phyloP scores from a whole-genome alignment of 1,140 invertebrate genomes.

The Scaptodrosophila lebanonensis region DNA sequence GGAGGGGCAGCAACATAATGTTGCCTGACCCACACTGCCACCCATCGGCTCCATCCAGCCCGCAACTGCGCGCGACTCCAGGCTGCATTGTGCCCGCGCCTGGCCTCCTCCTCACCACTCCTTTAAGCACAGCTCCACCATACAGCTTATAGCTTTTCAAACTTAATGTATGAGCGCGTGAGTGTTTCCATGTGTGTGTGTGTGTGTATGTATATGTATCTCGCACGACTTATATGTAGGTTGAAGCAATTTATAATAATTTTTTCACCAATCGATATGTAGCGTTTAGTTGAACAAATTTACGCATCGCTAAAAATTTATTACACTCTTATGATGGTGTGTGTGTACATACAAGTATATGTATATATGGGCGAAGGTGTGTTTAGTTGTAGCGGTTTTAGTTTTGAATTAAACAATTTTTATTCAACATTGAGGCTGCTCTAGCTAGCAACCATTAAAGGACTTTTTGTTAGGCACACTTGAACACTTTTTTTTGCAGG shows the following conservation, averaged over 20 bases:
- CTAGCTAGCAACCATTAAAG: too few species aligned
- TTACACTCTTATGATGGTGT: too few species aligned
- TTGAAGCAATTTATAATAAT: conserved; percentile 77
- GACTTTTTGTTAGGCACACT: conserved; percentile 30
- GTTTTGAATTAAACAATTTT: conserved; percentile 5
- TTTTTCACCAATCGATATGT: conserved; percentile 72
- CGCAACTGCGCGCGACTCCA: conserved; percentile 21
- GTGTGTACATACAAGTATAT: too few species aligned
- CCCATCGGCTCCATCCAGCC: conserved; percentile 24
- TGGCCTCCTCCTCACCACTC: conserved; percentile 17
- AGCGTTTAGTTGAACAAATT: conserved; percentile 35
- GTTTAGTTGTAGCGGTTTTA: background rate
- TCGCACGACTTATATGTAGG: conserved; percentile 71
- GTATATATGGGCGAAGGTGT: too few species aligned
- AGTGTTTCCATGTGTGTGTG: conserved; percentile 15
- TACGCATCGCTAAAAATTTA: too few species aligned
- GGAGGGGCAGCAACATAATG: conserved; percentile 45
- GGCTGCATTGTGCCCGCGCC: conserved; percentile 13
- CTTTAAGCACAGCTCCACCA: too few species aligned
- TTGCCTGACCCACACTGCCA: conserved; percentile 16
- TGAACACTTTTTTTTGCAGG: conserved; percentile 52
- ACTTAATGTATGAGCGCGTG: conserved; percentile 51
- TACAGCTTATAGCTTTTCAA: conserved; percentile 66
- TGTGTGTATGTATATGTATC: conserved; percentile 35
- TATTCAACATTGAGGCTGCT: conserved; percentile 3